Evolutionary conservation across 1,140 invertebrate species (phyloP).

Genomic region (Cyclargus thomasi): DNA sequence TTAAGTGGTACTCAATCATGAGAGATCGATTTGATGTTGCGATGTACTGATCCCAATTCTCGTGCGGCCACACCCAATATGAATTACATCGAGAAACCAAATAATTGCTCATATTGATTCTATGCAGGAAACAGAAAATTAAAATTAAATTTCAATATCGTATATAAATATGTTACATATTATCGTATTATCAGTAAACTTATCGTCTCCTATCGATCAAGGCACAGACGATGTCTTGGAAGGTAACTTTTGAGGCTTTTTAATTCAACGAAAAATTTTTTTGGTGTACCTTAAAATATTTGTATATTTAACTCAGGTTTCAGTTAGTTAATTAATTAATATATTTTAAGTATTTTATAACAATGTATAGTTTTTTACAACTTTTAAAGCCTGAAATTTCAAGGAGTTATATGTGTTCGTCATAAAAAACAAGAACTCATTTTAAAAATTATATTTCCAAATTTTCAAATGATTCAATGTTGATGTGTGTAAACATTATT

Average conservation of each 20-base stretch:
- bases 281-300: no score
- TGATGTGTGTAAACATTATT: no score
- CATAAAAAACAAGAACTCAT: neutral
- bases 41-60: neutral
- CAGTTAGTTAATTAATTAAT: no score
- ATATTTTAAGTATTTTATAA: no score
- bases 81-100: constrained; percentile 38
- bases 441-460: neutral
- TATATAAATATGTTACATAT: constrained; percentile 35
- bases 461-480: no score
- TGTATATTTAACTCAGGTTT: no score
- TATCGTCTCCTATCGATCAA: constrained; percentile 28
- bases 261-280: neutral
- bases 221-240: constrained; percentile 43
- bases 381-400: no score
- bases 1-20: neutral
- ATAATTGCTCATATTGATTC: constrained; percentile 38
- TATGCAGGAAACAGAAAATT: constrained; percentile 41
- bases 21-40: neutral
- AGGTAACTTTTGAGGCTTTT: constrained; percentile 34
- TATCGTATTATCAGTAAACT: constrained; percentile 34
- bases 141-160: constrained; percentile 36
- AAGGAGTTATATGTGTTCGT: no score
- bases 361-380: no score
- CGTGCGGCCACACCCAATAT: constrained; percentile 31